Evolutionary conservation across 2,113 vertebrate species (phyloP).

Genomic region (Prietella phreatophila): DNA sequence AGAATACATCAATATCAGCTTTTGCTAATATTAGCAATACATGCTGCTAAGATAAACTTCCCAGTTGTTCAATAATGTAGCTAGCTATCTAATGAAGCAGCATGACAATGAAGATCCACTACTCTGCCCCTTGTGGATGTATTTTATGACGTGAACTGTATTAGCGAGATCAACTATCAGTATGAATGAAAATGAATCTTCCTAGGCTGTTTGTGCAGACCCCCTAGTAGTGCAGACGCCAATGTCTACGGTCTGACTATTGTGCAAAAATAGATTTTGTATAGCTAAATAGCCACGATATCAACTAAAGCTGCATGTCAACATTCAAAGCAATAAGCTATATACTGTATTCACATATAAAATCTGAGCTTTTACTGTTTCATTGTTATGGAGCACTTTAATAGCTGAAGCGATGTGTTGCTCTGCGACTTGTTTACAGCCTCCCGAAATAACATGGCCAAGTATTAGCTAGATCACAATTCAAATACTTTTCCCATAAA

Average conservation of each 20-base stretch:
- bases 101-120: not conserved
- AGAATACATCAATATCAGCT: not conserved
- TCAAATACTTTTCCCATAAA: not conserved
- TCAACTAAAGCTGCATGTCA: not conserved
- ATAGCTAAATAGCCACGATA: not conserved
- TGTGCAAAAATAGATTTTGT: not conserved
- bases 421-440: not conserved
- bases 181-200: not conserved
- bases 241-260: not conserved
- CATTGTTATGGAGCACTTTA: not conserved
- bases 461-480: not conserved
- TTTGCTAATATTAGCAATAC: not conserved
- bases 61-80: not conserved
- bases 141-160: not conserved
- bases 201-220: not conserved
- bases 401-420: not conserved
- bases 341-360: not conserved
- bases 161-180: not conserved
- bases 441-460: not conserved
- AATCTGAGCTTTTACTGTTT: not conserved
- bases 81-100: not conserved
- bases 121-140: not conserved
- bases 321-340: not conserved
- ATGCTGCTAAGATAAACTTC: not conserved
- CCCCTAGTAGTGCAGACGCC: not conserved